Evolutionary conservation across 2,797 vertebrate species (phyloP), one percentile per base, ranked within the genome.

Genomic region (Paedocypris micromegethes): DNA sequence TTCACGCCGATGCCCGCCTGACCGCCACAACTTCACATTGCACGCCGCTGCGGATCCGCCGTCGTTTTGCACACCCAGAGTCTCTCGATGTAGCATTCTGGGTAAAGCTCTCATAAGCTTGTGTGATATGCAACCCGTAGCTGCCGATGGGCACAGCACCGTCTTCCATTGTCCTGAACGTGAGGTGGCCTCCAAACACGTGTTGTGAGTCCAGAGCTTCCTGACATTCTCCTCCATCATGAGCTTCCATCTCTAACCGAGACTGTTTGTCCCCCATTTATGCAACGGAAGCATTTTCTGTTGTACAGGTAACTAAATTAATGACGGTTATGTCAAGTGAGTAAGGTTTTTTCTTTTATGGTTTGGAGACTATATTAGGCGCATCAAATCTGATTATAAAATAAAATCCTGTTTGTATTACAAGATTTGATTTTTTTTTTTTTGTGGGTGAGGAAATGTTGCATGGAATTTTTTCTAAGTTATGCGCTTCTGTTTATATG

Each of bases 41-140:
- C 23, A 23, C 23, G 23, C 23, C 23, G 23, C 23, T 23, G 23
- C 23, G 23, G 2, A 9, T 39, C 56, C 4, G 49, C 57, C 52
- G 49, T n/a, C 3, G 49, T 53, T 23, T 23, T 59, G 57, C 66
- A 68, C 58, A 48, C 6, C 6, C n/a, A 1, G 39, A 58, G 46
- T 58, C 55, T 6, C n/a, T 52, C 4, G 3, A 37, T 37, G 68
- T 59, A 50, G 63, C 67, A 62, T 58, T 48, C 61, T 71, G 69
- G 69, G 62, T 71, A 58, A 77, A 64, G 70, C 58, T 59, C 68
- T 72, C 66, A 75, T 55, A 44, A 44, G 62, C 66, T 44, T 72
- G 40, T 68, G 50, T 66, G 56, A 64, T 65, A 78, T 73, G 70
- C 76, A 75, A 65, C 44, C 41, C 50, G 58, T 69, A 69, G 59